phyloP scores from a whole-genome alignment of 2,113 vertebrate species.

The Pionites leucogaster region DNA sequence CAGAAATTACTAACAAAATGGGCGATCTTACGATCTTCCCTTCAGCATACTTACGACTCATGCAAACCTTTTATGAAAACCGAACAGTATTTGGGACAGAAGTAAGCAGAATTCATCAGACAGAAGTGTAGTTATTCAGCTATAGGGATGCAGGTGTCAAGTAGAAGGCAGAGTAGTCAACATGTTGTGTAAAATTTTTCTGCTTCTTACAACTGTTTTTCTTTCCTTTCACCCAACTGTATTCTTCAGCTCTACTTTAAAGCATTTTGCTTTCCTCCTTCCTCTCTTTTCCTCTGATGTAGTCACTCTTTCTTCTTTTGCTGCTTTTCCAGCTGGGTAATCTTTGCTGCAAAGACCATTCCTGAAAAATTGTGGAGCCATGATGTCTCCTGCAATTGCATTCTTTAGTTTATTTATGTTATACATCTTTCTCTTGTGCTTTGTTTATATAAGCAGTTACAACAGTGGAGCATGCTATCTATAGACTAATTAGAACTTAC shows the following conservation, averaged over 20 bases:
- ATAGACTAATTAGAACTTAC: slow-evolving; percentile 22
- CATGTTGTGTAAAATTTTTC: neutral
- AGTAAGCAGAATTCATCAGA: neutral
- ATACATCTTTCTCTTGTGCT: neutral
- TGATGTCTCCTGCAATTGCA: neutral
- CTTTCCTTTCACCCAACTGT: rapidly evolving
- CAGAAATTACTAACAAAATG: neutral
- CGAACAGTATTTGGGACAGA: rapidly evolving
- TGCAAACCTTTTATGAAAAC: neutral
- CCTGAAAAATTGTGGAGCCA: neutral
- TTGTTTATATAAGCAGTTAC: neutral
- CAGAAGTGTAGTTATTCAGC: neutral
- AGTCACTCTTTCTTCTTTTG: neutral
- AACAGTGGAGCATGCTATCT: neutral
- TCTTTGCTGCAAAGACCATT: neutral
- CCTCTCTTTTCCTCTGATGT: neutral
- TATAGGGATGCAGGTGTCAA: neutral
- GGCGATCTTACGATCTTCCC: neutral
- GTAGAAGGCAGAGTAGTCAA: neutral
- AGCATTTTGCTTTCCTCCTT: neutral
- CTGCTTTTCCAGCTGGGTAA: neutral
- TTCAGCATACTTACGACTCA: neutral
- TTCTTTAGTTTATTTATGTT: neutral
- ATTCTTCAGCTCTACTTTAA: neutral
- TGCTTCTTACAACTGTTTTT: neutral